phyloP scores from a whole-genome alignment of 2,797 vertebrate genomes.

The Rhinichthys osculus region DNA sequence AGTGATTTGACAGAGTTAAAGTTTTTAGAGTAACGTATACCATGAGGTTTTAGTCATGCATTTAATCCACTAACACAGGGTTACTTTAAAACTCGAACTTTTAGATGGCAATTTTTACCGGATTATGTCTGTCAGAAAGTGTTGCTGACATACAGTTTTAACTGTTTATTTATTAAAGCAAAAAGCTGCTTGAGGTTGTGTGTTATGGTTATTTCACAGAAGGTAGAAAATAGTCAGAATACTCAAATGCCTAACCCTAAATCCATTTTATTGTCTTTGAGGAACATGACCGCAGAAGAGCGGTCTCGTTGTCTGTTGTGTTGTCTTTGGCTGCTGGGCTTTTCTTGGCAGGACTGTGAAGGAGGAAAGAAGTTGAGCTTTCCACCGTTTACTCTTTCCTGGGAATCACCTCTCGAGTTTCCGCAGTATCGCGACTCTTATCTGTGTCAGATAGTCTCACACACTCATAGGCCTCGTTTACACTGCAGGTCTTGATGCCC shows the following conservation, averaged over 20 bases:
- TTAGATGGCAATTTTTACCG: too few species aligned
- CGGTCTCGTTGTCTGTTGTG: background rate
- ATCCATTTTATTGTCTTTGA: background rate
- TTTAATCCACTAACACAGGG: background rate
- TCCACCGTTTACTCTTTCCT: constrained; percentile 35
- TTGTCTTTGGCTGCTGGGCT: constrained; percentile 34
- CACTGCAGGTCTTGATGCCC: too few species aligned
- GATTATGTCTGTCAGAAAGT: too few species aligned
- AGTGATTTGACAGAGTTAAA: background rate
- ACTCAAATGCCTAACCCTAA: too few species aligned
- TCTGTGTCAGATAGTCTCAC: constrained; percentile 33
- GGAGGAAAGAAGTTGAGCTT: constrained; percentile 48
- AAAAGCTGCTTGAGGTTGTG: background rate
- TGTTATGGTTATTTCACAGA: background rate
- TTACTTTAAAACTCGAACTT: background rate
- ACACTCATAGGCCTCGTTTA: too few species aligned
- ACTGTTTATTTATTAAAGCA: background rate
- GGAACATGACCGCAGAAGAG: background rate
- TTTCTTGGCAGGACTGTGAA: constrained; percentile 12
- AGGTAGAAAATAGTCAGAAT: background rate
- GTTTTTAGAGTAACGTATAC: accelerated
- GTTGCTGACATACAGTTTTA: background rate
- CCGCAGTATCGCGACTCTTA: constrained; percentile 3
- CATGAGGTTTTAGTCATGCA: too few species aligned
- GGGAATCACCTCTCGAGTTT: constrained; percentile 22